A percentile compares a stretch with the other conserved stretches of the same genome.
These are phyloP conservation scores for Punctoribates punctum DNA, from an alignment of 2,888 invertebrate species.

Conservation along the genomic window DNA sequence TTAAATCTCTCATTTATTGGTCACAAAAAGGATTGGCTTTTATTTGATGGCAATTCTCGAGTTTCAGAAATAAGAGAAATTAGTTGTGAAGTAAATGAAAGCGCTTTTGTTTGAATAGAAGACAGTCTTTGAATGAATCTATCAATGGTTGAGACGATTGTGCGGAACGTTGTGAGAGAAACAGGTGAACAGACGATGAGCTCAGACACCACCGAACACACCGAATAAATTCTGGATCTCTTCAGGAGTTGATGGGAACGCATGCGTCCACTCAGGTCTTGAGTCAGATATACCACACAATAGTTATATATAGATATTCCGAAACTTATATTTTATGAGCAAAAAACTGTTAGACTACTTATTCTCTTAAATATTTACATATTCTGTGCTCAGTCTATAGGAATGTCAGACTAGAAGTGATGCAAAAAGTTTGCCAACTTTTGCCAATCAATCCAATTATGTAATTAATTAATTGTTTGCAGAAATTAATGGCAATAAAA, in stretches of 20 bases:
- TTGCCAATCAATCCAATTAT: no score
- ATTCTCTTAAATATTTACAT: slow-evolving; percentile 2
- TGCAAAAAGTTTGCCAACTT: no score
- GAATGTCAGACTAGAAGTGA: not conserved
- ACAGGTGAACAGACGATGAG: not conserved
- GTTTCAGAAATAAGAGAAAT: no score
- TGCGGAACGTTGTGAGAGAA: not conserved
- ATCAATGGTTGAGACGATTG: not conserved
- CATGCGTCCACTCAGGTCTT: not conserved
- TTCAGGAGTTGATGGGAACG: slow-evolving; percentile 1
- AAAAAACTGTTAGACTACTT: not conserved
- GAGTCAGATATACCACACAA: not conserved
- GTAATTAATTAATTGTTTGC: no score
- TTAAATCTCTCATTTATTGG: no score
- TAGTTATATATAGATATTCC: slow-evolving; percentile 2
- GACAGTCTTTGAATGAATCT: no score
- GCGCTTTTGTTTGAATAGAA: no score
- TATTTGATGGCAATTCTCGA: no score
- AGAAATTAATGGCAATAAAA: no score
- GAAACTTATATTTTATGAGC: not conserved
- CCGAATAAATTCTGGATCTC: not conserved
- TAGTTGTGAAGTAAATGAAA: no score
- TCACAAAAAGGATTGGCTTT: no score
- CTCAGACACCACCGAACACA: not conserved
- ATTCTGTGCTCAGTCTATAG: not conserved